phyloP scores from a whole-genome alignment of 2,888 invertebrate genomes.

The Sialis lutaria region DNA sequence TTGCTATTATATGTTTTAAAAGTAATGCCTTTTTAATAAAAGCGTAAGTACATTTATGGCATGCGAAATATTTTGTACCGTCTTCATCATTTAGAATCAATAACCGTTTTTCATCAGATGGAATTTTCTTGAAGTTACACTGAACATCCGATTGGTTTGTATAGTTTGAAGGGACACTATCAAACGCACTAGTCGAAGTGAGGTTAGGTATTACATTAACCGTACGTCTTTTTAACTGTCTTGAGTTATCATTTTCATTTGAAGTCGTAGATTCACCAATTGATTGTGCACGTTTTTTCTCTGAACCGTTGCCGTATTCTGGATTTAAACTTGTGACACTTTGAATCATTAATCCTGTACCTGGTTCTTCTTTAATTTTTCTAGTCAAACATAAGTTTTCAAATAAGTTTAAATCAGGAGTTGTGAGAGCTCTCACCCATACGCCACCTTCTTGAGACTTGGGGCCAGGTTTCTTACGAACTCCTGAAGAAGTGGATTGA shows the following conservation, averaged over 20 bases:
- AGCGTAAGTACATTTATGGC: conserved; percentile 12
- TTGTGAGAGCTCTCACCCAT: not conserved
- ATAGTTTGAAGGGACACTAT: no score
- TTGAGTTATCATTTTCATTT: not conserved
- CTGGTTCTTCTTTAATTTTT: not conserved
- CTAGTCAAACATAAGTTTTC: not conserved
- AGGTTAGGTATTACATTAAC: no score
- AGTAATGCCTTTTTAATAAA: conserved; percentile 11
- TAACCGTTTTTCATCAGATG: no score
- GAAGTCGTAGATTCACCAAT: not conserved
- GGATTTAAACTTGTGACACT: conserved; percentile 1
- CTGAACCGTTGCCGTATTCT: not conserved
- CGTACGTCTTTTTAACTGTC: no score
- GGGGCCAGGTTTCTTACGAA: not conserved
- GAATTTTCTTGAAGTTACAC: no score
- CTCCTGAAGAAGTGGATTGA: not conserved
- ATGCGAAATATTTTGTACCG: conserved; percentile 13
- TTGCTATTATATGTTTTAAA: conserved; percentile 9
- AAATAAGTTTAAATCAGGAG: not conserved
- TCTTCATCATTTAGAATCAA: conserved; percentile 8
- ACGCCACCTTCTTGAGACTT: not conserved
- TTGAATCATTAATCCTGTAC: not conserved
- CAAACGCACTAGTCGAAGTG: no score
- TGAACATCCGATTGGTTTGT: no score
- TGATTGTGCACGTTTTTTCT: not conserved